Conservation (phyloP, 2,797 vertebrate genomes). For the Tenualosa thibaudeaui region DNA sequence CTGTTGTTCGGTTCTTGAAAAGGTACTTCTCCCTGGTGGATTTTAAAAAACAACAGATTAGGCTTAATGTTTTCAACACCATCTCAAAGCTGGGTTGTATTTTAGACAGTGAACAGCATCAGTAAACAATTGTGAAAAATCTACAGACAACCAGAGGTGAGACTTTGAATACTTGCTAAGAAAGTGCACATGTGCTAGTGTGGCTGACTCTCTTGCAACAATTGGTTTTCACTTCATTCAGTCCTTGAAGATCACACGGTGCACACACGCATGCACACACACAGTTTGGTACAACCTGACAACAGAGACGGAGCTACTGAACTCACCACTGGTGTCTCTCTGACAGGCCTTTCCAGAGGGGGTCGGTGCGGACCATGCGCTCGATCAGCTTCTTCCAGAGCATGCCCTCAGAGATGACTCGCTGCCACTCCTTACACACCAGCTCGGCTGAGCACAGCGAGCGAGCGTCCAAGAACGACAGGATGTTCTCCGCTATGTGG, state of each 20-base stretch:
- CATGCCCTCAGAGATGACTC: constrained; percentile 98
- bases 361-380: constrained; percentile 97
- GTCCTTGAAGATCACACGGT: neutral
- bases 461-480: constrained; percentile 95
- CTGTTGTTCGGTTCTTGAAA: constrained; percentile 98
- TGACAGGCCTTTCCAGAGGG: constrained; percentile 96
- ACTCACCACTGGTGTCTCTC: constrained; percentile 96
- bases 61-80: neutral
- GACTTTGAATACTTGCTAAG: neutral
- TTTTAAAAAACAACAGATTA: neutral
- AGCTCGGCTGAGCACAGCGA: constrained; percentile 95
- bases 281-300: neutral
- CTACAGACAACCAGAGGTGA: neutral
- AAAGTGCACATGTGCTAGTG: neutral
- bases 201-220: neutral
- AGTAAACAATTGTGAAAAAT: neutral
- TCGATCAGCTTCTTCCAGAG: constrained; percentile 98
- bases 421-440: constrained; percentile 98
- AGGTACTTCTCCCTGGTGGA: constrained; percentile 94
- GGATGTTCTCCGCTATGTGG: constrained; percentile 99
- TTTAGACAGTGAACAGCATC: neutral
- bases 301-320: neutral
- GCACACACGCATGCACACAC: neutral
- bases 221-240: neutral
- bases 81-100: neutral